Evolutionary conservation across 1,140 invertebrate genomes (phyloP).

Genomic region (Trichomalopsis sarcophagae): DNA sequence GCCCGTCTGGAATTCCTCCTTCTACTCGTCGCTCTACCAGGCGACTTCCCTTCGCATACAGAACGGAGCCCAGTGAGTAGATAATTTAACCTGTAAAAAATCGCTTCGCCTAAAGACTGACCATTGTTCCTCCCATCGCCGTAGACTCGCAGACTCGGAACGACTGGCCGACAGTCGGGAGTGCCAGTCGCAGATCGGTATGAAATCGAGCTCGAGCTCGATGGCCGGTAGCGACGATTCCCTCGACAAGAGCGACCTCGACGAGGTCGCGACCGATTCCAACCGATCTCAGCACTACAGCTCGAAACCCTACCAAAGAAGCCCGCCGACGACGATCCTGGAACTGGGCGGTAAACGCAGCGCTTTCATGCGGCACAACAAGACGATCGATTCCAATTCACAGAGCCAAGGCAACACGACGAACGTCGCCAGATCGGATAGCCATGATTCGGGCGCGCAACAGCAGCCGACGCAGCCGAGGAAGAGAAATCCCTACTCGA

Average conservation of each 20-base stretch:
- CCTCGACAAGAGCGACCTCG: conserved; percentile 78
- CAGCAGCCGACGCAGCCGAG: conserved; percentile 65
- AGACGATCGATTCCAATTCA: conserved; percentile 9
- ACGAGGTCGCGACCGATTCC: conserved; percentile 68
- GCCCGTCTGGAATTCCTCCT: conserved; percentile 70
- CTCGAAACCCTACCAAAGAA: conserved; percentile 66
- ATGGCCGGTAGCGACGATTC: conserved; percentile 79
- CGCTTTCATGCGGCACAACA: conserved; percentile 65
- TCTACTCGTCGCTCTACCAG: conserved; percentile 72
- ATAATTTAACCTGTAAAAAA: no score
- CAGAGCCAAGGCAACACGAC: conserved; percentile 15
- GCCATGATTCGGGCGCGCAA: conserved; percentile 54
- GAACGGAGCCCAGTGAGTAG: conserved; percentile 67
- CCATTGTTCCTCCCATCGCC: background rate
- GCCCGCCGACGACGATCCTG: conserved; percentile 61
- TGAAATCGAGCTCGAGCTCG: conserved; percentile 73
- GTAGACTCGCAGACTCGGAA: conserved; percentile 73
- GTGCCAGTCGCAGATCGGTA: conserved; percentile 64
- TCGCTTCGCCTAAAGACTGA: background rate
- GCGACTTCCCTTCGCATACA: conserved; percentile 68
- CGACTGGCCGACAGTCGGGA: conserved; percentile 73
- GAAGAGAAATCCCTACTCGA: conserved; percentile 89
- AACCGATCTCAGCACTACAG: conserved; percentile 45
- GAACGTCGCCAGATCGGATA: conserved; percentile 50
- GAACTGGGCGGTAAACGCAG: conserved; percentile 69